Evolutionary conservation across 2,797 vertebrate species (phyloP), one percentile per base, ranked within the genome.

Genomic region (Crenuchus spilurus): DNA sequence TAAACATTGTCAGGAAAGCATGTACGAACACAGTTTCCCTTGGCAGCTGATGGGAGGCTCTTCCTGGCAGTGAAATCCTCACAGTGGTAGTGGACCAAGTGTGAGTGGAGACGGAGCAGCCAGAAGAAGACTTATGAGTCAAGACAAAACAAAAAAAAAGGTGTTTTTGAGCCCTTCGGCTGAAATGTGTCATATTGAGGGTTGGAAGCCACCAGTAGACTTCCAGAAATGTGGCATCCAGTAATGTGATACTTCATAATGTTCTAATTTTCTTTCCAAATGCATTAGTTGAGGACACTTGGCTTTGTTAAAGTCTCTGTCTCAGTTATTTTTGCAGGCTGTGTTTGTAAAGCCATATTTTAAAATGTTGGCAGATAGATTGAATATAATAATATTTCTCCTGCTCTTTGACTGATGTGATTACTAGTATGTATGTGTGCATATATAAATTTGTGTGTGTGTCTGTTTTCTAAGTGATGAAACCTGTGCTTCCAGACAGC

Each of bases 181-280:
- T 48, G 55, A 62, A 52, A 55, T 62, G 42, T 54, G 37, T 65
- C 51, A 57, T 76, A 63, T 76, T 52, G 39, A 66, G 60, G 18
- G 14, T 61, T 66, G 48, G 64, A 81, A 69, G 28, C 30, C 51
- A 39, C 55, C 20, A 22, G 31, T 13, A 42, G 76, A 52, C 58
- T 70, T 48, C 28, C 3, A 81, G 72, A 70, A n/a, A n/a, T n/a
- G n/a, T n/a, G n/a, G n/a, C 41, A 18, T 70, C 65, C 13, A 57
- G 76, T 64, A 52, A 62, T 48, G 60, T 46, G 55, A 75, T 52
- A 63, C 51, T 72, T 75, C 57, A 58, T 51, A 46, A 44, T 69
- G 72, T 75, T 78, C 55, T 72, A 16, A 70, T 78, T 78, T 78
- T 54, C 69, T 67, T 26, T 11, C 20, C 39, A 61, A 72, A 75